A percentile compares a stretch with the other conserved stretches of the same genome.
Conservation (phyloP, 1,140 invertebrate species). For the Armadillidium nasatum region DNA sequence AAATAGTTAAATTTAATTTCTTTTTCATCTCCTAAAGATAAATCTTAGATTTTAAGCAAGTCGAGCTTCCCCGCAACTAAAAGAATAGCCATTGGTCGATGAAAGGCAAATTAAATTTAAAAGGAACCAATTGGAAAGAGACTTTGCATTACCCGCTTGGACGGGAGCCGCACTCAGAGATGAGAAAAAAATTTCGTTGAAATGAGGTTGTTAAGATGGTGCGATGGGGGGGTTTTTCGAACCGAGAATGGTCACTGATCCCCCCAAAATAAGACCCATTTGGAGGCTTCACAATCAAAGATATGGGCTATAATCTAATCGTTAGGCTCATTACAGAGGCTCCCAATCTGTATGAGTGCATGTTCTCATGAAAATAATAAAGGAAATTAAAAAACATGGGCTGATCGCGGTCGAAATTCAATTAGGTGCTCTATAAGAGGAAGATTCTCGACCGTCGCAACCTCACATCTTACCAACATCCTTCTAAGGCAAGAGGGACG, state of each 20-base stretch:
- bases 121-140: not conserved
- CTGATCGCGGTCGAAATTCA: not conserved
- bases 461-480: not conserved
- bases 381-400: conserved; percentile 6
- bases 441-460: not conserved
- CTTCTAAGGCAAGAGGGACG: not conserved
- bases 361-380: conserved; percentile 12
- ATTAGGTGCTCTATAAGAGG: not conserved
- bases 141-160: not conserved
- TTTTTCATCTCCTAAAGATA: not conserved
- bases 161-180: no score
- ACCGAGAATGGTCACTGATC: not conserved
- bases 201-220: not conserved
- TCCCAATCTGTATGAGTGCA: conserved; percentile 7
- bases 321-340: conserved; percentile 4
- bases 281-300: not conserved
- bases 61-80: not conserved
- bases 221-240: not conserved
- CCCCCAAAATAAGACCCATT: not conserved
- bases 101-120: not conserved
- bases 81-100: conserved; percentile 9
- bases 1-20: not conserved
- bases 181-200: no score
- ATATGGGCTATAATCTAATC: conserved; percentile 7
- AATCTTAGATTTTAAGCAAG: not conserved